Evolutionary conservation across 2,797 vertebrate species (phyloP).

Genomic region (Xiphorhynchus erythropygius): DNA sequence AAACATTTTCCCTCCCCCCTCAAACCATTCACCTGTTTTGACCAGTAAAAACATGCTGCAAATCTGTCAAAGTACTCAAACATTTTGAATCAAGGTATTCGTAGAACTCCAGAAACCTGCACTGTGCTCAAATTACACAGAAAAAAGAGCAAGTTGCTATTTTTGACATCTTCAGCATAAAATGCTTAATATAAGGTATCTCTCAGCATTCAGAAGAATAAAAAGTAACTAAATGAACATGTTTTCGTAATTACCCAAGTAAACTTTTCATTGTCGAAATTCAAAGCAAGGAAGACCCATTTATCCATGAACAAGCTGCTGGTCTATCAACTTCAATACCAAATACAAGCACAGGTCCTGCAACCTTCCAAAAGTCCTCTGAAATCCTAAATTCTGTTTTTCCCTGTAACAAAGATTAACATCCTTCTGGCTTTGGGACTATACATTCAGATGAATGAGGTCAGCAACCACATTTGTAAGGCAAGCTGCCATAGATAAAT

Average conservation of each 20-base stretch:
- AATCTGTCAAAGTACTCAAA: background rate
- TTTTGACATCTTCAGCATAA: background rate
- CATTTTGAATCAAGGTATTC: background rate
- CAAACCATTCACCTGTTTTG: background rate
- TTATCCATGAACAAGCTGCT: background rate
- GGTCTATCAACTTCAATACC: background rate
- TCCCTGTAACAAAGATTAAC: background rate
- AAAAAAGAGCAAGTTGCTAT: background rate
- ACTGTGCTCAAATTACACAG: background rate
- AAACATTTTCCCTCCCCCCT: accelerated
- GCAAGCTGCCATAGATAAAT: background rate
- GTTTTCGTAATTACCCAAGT: background rate
- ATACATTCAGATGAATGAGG: background rate
- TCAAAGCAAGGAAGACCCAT: background rate
- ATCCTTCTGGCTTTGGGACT: background rate
- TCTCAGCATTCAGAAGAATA: background rate
- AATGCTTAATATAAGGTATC: background rate
- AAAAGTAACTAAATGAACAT: background rate
- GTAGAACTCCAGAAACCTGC: background rate
- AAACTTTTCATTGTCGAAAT: background rate
- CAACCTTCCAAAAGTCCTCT: background rate
- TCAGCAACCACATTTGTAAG: background rate
- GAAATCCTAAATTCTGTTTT: background rate
- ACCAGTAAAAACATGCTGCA: background rate
- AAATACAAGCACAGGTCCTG: background rate